These are phyloP conservation scores for Rhizomys pruinosus DNA, from an alignment of 2,113 vertebrate genomes.

Conservation along the genomic window DNA sequence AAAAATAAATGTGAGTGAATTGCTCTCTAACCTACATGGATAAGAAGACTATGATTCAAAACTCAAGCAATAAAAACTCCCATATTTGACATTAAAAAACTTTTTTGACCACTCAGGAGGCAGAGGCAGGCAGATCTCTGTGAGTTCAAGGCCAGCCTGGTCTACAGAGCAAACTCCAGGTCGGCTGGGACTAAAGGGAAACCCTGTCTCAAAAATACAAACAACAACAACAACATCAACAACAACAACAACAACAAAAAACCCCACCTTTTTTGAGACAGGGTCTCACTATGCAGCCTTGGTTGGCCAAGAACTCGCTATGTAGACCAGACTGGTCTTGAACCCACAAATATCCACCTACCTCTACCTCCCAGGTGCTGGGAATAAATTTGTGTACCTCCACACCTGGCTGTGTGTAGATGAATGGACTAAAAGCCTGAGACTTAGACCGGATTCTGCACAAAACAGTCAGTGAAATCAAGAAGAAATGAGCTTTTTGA, in stretches of 20 bases:
- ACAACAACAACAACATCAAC: too few species aligned
- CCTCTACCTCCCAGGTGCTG: not conserved
- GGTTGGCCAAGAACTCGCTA: not conserved
- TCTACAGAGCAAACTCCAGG: too few species aligned
- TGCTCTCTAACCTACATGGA: not conserved
- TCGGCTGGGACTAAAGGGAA: too few species aligned
- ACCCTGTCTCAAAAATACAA: too few species aligned
- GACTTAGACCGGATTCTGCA: not conserved
- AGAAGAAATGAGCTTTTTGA: not conserved
- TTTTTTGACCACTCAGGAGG: too few species aligned
- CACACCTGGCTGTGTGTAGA: not conserved
- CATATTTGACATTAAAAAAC: not conserved
- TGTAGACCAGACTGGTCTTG: not conserved
- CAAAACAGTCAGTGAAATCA: not conserved
- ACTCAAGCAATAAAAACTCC: not conserved
- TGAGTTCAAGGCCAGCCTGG: too few species aligned
- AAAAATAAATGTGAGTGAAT: not conserved
- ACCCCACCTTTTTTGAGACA: not conserved
- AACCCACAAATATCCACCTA: not conserved
- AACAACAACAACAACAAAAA: too few species aligned
- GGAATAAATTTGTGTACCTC: not conserved
- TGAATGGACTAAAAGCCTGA: too few species aligned
- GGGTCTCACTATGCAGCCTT: not conserved
- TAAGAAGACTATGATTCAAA: slow-evolving; percentile 21
- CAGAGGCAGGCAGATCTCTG: too few species aligned